Evolutionary conservation across 2,797 vertebrate genomes (phyloP).

Genomic region (Tenualosa thibaudeaui): DNA sequence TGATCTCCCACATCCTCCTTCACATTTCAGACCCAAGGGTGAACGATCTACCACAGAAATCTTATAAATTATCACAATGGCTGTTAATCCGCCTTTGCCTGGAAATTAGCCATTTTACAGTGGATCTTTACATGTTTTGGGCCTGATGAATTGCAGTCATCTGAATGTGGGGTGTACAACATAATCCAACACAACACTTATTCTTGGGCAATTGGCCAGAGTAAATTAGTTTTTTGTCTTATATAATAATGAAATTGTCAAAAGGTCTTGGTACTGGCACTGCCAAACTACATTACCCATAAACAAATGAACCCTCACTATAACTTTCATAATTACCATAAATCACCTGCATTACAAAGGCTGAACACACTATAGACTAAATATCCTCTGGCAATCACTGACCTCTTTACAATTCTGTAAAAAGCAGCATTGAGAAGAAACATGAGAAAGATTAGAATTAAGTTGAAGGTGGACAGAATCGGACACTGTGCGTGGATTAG

Average conservation of each 20-base stretch:
- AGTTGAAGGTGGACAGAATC: neutral
- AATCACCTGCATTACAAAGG: neutral
- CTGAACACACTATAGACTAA: neutral
- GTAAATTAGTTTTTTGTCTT: neutral
- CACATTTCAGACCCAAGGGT: neutral
- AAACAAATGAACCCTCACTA: neutral
- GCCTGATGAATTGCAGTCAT: neutral
- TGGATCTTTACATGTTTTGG: neutral
- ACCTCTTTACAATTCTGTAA: neutral
- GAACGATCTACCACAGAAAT: neutral
- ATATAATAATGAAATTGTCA: neutral
- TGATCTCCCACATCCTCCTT: neutral
- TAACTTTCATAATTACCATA: neutral
- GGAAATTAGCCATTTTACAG: neutral
- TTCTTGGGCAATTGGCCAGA: neutral
- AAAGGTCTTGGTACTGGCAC: neutral
- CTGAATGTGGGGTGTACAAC: neutral
- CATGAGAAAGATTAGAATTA: neutral
- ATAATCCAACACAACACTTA: neutral
- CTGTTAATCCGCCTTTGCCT: constrained; percentile 4
- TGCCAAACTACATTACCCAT: neutral
- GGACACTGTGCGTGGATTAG: neutral
- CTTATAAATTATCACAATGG: neutral
- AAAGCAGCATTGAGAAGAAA: neutral
- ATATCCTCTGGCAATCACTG: neutral